phyloP scores from a whole-genome alignment of 2,888 invertebrate species.

The Drosophila fungiperda region DNA sequence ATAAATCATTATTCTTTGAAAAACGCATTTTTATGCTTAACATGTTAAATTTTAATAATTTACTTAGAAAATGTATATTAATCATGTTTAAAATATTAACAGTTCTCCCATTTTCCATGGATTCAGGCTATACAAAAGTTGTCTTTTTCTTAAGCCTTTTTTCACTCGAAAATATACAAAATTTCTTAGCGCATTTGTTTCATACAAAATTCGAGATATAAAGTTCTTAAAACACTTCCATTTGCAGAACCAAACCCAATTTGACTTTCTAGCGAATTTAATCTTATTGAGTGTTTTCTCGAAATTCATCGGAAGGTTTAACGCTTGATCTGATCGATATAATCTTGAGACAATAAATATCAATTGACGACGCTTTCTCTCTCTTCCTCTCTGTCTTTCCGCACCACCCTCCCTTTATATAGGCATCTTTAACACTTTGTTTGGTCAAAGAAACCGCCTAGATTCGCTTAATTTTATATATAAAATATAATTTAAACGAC shows the following conservation, averaged over 20 bases:
- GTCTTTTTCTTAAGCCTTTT: neutral
- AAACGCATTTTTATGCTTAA: neutral
- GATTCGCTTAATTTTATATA: conserved; percentile 11
- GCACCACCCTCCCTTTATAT: neutral
- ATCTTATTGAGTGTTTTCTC: neutral
- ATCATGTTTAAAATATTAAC: neutral
- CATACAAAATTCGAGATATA: neutral
- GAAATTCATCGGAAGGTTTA: conserved; percentile 22
- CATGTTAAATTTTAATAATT: too few species aligned
- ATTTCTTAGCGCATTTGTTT: neutral
- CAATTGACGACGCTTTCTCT: conserved; percentile 37
- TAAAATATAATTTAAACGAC: conserved; percentile 2
- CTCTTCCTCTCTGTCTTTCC: neutral
- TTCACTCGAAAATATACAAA: neutral
- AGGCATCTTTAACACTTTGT: neutral
- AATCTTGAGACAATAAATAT: conserved; percentile 43
- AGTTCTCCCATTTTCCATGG: neutral
- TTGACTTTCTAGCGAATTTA: neutral
- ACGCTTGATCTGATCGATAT: conserved; percentile 21
- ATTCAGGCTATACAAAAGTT: neutral
- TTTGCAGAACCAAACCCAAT: neutral
- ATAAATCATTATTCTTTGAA: neutral
- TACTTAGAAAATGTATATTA: neutral
- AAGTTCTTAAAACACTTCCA: neutral
- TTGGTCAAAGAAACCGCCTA: conserved; percentile 25